A percentile compares a stretch with the other conserved stretches of the same genome.
These are phyloP conservation scores for Hoplodrina blanda DNA, from an alignment of 2,888 invertebrate species.

Conservation along the genomic window DNA sequence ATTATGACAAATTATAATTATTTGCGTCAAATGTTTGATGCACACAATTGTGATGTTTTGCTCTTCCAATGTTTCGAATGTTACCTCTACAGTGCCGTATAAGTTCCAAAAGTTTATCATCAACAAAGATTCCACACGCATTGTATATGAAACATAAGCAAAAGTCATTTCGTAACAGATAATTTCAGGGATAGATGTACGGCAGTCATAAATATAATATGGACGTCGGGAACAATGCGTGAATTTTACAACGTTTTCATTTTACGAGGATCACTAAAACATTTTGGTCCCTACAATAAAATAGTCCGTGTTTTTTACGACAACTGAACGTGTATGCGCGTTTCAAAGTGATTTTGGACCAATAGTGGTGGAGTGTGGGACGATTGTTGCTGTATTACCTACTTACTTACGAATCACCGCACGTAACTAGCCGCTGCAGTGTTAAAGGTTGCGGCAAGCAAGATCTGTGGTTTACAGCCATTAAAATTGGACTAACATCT, in stretches of 20 bases:
- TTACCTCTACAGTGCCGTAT: slow-evolving; percentile 1
- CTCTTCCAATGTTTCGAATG: slow-evolving; percentile 10
- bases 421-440: slow-evolving; percentile 52
- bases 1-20: slow-evolving; percentile 56
- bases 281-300: slow-evolving; percentile 85
- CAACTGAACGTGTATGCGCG: slow-evolving; percentile 78
- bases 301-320: slow-evolving; percentile 84
- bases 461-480: slow-evolving; percentile 62
- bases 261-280: slow-evolving; percentile 87
- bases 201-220: slow-evolving; percentile 78
- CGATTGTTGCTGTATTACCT: slow-evolving; percentile 66
- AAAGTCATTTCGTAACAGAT: slow-evolving; percentile 71
- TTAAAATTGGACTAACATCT: slow-evolving; percentile 67
- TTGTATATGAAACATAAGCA: slow-evolving; percentile 52
- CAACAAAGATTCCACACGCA: slow-evolving; percentile 26
- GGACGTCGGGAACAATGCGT: slow-evolving; percentile 80
- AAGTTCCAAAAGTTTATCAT: background rate
- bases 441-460: slow-evolving; percentile 55
- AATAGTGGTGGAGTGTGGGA: slow-evolving; percentile 65
- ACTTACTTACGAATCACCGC: slow-evolving; percentile 63
- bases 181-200: slow-evolving; percentile 69
- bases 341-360: slow-evolving; percentile 81
- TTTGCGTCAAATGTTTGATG: slow-evolving; percentile 48
- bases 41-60: slow-evolving; percentile 18
- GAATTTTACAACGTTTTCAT: slow-evolving; percentile 86